These are phyloP conservation scores for Elgaria multicarinata DNA, from an alignment of 2,113 vertebrate species.

Conservation along the genomic window DNA sequence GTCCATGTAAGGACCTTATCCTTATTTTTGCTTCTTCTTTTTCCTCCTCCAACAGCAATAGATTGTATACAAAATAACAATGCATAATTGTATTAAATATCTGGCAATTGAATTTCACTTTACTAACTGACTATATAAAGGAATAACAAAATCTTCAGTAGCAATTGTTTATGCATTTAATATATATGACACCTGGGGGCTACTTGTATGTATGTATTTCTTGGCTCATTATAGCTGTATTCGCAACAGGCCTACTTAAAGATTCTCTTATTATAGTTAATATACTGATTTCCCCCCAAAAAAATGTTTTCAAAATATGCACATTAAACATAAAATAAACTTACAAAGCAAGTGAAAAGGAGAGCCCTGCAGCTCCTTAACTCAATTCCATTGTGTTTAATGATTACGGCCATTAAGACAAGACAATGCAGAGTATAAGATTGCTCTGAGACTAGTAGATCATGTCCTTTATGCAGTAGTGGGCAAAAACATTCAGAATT, in stretches of 20 bases:
- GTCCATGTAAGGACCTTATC: background rate
- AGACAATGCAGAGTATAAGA: background rate
- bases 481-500: background rate
- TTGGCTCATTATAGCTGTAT: slow-evolving; percentile 25
- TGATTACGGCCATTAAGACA: slow-evolving; percentile 23
- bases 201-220: background rate
- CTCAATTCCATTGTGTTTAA: slow-evolving; percentile 28
- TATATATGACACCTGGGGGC: slow-evolving; percentile 24
- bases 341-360: slow-evolving; percentile 37
- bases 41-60: slow-evolving; percentile 12
- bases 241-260: slow-evolving; percentile 41
- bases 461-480: background rate
- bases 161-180: slow-evolving; percentile 20
- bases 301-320: slow-evolving; percentile 41
- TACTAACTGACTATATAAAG: slow-evolving; percentile 15
- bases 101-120: slow-evolving; percentile 18
- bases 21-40: background rate
- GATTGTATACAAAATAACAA: background rate
- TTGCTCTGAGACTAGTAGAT: background rate
- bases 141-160: slow-evolving; percentile 27
- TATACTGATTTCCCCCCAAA: slow-evolving; percentile 46
- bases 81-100: background rate
- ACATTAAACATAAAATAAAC: slow-evolving; percentile 56
- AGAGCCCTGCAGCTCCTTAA: slow-evolving; percentile 32
- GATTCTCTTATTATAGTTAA: slow-evolving; percentile 38